Evolutionary conservation across 2,888 invertebrate species (phyloP).

Genomic region (Orthonychiurus folsomi): DNA sequence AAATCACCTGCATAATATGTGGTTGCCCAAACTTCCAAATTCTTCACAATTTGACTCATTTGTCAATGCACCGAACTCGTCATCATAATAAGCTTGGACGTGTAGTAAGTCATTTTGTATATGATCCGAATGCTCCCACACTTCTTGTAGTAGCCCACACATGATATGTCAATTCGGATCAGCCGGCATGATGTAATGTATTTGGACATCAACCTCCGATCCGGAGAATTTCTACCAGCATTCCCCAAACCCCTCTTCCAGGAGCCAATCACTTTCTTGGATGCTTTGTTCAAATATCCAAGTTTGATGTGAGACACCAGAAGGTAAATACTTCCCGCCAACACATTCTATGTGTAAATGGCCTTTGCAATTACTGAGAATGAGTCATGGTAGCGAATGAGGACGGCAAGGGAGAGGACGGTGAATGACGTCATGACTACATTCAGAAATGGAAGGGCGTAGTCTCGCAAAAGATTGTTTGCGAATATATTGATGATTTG

Average conservation of each 20-base stretch:
- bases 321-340: neutral
- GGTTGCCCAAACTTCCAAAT: no score
- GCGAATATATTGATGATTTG: neutral
- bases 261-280: neutral
- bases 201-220: neutral
- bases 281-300: neutral
- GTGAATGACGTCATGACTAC: neutral
- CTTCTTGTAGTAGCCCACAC: neutral
- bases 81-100: neutral
- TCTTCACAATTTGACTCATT: no score
- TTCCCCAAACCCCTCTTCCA: neutral
- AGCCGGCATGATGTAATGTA: neutral
- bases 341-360: neutral
- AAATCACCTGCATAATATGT: no score
- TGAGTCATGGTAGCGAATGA: neutral
- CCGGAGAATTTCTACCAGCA: neutral
- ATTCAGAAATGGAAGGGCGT: neutral
- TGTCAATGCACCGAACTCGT: no score
- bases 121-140: neutral
- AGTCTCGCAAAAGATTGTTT: neutral
- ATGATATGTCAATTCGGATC: neutral
- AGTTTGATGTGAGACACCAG: neutral
- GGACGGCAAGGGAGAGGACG: neutral
- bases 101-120: neutral
- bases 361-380: neutral